phyloP scores from a whole-genome alignment of 2,113 vertebrate species.

The Nibea albiflora region DNA sequence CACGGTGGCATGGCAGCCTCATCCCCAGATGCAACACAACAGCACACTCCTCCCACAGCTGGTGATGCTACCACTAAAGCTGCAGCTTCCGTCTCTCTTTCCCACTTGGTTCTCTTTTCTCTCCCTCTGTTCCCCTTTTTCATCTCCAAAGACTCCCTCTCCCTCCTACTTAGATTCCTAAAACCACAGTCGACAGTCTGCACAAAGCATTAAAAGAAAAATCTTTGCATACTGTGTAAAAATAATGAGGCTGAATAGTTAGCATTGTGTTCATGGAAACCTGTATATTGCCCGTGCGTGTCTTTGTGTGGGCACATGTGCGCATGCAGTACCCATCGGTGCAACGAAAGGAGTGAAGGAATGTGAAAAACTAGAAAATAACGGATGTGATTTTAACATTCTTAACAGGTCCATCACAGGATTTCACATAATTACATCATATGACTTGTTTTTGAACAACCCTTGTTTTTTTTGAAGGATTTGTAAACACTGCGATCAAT shows the following conservation, averaged over 20 bases:
- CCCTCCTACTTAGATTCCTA: constrained; percentile 62
- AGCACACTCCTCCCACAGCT: constrained; percentile 82
- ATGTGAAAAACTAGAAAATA: constrained; percentile 42
- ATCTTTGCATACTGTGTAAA: constrained; percentile 21
- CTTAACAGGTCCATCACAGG: constrained; percentile 39
- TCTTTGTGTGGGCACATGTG: constrained; percentile 23
- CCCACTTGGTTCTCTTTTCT: constrained; percentile 62
- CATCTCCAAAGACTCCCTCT: constrained; percentile 47
- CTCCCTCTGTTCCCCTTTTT: constrained; percentile 48
- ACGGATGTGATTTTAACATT: constrained; percentile 14
- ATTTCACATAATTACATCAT: constrained; percentile 82
- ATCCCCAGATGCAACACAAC: constrained; percentile 82
- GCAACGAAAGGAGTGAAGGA: constrained; percentile 32
- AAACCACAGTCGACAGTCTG: constrained; percentile 54
- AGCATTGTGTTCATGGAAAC: constrained; percentile 3
- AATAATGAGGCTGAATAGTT: constrained; percentile 30
- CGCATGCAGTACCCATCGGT: constrained; percentile 2
- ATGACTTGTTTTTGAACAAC: constrained; percentile 43
- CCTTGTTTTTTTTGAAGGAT: constrained; percentile 17
- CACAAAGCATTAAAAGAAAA: constrained; percentile 35
- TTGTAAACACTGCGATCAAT: constrained; percentile 55
- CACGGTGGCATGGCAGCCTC: constrained; percentile 88
- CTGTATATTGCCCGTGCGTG: not conserved
- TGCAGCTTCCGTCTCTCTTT: constrained; percentile 72
- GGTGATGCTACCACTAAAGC: constrained; percentile 70